These are phyloP conservation scores for Catharus bicknelli DNA, from an alignment of 2,113 vertebrate species.

Conservation along the genomic window DNA sequence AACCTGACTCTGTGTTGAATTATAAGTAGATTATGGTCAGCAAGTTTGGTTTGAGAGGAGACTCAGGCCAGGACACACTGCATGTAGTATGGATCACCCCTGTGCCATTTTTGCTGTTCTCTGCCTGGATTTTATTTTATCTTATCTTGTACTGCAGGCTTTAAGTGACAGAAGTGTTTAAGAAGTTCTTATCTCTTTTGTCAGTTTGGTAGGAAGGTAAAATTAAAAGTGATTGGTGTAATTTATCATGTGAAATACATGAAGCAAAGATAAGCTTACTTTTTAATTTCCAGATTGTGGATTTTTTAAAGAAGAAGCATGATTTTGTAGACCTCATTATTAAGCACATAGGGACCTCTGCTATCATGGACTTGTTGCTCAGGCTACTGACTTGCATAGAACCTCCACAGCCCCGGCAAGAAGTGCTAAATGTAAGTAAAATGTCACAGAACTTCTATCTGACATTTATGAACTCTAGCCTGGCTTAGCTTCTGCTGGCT, in stretches of 20 bases:
- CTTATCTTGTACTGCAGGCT: background rate
- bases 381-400: constrained; percentile 97
- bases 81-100: background rate
- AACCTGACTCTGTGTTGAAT: background rate
- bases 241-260: background rate
- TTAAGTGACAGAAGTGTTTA: background rate
- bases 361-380: constrained; percentile 97
- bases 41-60: background rate
- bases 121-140: background rate
- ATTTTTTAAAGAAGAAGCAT: constrained; percentile 92
- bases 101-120: background rate
- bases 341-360: constrained; percentile 98
- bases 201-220: background rate
- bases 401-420: constrained; percentile 93
- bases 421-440: constrained; percentile 90
- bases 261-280: background rate
- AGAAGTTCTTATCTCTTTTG: background rate
- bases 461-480: background rate
- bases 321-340: constrained; percentile 97
- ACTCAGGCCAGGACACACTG: background rate
- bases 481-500: background rate
- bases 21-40: background rate
- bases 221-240: background rate
- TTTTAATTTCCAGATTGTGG: constrained; percentile 84
- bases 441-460: background rate